phyloP scores from a whole-genome alignment of 2,113 vertebrate species.

The Petrocephalus zakoni region DNA sequence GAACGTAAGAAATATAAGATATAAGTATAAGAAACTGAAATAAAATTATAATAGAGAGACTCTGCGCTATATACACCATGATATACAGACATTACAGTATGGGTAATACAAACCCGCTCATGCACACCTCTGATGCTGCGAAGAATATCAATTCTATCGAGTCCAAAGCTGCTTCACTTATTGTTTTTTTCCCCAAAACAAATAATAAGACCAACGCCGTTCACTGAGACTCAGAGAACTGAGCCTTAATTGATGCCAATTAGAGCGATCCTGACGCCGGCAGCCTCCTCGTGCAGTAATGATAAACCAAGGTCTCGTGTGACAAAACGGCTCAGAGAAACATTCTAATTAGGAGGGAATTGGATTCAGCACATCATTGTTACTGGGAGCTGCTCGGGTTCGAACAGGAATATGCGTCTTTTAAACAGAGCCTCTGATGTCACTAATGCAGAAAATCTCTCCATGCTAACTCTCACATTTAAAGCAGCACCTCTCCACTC shows the following conservation, averaged over 20 bases:
- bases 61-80: too few relatives aligned
- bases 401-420: background rate
- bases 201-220: background rate
- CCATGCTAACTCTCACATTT: background rate
- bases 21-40: too few relatives aligned
- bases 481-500: background rate
- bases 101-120: background rate
- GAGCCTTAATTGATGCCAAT: background rate
- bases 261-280: background rate
- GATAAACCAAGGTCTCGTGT: background rate
- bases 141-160: background rate
- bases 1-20: too few relatives aligned
- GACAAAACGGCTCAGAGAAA: background rate
- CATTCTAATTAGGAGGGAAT: background rate
- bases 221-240: background rate
- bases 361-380: background rate
- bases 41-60: too few relatives aligned
- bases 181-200: background rate
- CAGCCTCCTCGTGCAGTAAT: background rate
- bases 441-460: background rate
- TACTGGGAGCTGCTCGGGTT: background rate
- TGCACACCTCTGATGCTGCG: background rate
- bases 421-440: background rate
- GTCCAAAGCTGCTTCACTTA: background rate
- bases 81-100: too few relatives aligned